Percentiles rank a stretch among this genome's conserved stretches.
Conservation (phyloP, 1,140 invertebrate genomes). For the Condylostylus longicornis region DNA sequence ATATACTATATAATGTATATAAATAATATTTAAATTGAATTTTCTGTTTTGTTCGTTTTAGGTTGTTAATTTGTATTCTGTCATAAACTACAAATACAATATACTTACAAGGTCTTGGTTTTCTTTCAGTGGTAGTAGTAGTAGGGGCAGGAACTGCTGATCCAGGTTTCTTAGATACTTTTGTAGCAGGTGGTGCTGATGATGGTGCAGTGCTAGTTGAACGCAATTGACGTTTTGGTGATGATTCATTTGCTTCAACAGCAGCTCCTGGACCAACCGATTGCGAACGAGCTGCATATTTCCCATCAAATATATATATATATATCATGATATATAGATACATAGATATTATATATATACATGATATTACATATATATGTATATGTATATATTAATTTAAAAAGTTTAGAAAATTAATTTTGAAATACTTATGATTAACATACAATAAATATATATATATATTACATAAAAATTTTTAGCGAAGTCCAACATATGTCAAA, state of each 20-base stretch:
- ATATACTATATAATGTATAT: background rate
- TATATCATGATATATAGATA: too few relatives aligned
- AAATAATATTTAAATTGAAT: background rate
- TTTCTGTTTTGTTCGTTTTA: too few relatives aligned
- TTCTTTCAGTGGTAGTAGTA: conserved; percentile 28
- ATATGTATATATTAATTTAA: too few relatives aligned
- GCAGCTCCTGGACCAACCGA: conserved; percentile 50
- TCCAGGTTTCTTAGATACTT: conserved; percentile 27
- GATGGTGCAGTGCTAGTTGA: conserved; percentile 40
- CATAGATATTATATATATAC: too few relatives aligned
- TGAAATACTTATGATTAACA: too few relatives aligned
- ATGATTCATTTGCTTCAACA: conserved; percentile 41
- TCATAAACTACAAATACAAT: conserved; percentile 1
- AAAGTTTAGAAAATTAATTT: too few relatives aligned
- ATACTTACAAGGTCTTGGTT: conserved; percentile 45
- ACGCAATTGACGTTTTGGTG: conserved; percentile 56
- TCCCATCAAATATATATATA: too few relatives aligned
- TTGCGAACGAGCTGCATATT: conserved; percentile 48
- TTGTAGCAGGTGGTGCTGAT: conserved; percentile 30
- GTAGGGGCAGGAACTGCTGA: conserved; percentile 13
- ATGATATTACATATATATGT: too few relatives aligned
- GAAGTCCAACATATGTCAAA: too few relatives aligned
- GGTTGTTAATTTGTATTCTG: too few relatives aligned
- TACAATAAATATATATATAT: too few relatives aligned
- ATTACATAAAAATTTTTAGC: too few relatives aligned